A percentile compares a stretch with the other conserved stretches of the same genome.
These are phyloP conservation scores for Coregonus suidteri DNA, from an alignment of 2,797 vertebrate species.

Conservation along the genomic window DNA sequence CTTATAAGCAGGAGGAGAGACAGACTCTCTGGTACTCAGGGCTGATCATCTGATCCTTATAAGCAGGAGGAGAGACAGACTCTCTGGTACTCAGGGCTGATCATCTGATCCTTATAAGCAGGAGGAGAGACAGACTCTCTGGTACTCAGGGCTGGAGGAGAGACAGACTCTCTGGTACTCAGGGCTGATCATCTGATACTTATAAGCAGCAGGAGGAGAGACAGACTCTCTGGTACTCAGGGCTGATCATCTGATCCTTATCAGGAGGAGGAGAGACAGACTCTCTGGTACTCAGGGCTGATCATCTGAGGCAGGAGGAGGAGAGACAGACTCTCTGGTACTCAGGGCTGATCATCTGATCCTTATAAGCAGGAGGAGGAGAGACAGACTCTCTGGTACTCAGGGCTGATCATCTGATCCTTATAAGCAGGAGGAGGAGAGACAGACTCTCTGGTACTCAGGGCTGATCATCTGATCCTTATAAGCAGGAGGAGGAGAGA, in stretches of 20 bases:
- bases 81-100: too few relatives aligned
- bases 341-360: background rate
- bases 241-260: conserved; percentile 56
- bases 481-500: background rate
- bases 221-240: conserved; percentile 42
- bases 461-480: conserved; percentile 56
- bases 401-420: conserved; percentile 12
- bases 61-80: too few relatives aligned
- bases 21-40: too few relatives aligned
- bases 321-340: too few relatives aligned
- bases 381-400: background rate
- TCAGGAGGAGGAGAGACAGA: background rate
- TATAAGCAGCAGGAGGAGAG: too few relatives aligned
- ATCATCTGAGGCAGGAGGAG: too few relatives aligned
- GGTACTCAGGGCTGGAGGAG: too few relatives aligned
- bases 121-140: too few relatives aligned
- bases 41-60: too few relatives aligned
- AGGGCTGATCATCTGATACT: conserved; percentile 8
- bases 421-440: too few relatives aligned
- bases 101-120: background rate
- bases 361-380: too few relatives aligned
- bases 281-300: too few relatives aligned
- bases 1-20: conserved; percentile 1
- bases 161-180: background rate
- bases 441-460: conserved; percentile 41